Base-by-base conservation (phyloP, 2,797 vertebrate genomes). In the Periparus ater region DNA sequence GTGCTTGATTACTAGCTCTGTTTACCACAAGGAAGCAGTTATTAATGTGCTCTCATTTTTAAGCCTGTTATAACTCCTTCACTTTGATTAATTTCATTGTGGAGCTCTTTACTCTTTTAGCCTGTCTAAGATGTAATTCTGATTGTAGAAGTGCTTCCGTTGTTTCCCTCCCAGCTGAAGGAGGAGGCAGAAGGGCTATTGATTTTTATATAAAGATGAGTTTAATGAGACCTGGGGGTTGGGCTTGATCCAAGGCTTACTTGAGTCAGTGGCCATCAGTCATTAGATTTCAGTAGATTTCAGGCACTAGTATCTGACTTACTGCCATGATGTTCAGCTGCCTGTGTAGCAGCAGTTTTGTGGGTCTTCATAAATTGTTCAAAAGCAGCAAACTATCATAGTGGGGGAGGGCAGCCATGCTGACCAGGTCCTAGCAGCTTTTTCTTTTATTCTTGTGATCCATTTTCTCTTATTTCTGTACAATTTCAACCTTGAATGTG, bases 11-110 rank as follows among this genome's bases (percentile, higher is more conserved):
- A 93, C 92, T 77, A 61, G 58, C 84, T 89, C 92, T 92, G 61
- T 95, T 95, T 97, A 82, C 83, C 88, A 63, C 89, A 47, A 57
- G 83, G 77, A 85, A 95, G 55, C 85, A 48, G 45, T 94, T 96
- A 95, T 91, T 94, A 94, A 95, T 86, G 63, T 77, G 85, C 71
- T 89, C 71, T 85, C 53, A n/a, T 96, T 95, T 94, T 93, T 65
- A 90, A 82, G 67, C 57, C 74, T 82, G 34, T 94, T 94, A 90
- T 76, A 89, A 94, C 83, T 94, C 88, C 93, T 95, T 96, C 76
- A 79, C 53, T 94, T 95, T 94, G 96, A 96, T 97, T 95, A 95
- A 96, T 96, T 89, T 96, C 26, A 45, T 58, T 74, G 85, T 90
- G 74, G 77, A 85, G 83, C 77, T 85, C 71, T 92, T 75, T 58